These are phyloP conservation scores for Epistrophe grossulariae DNA, from an alignment of 2,888 invertebrate genomes.

Conservation along the genomic window DNA sequence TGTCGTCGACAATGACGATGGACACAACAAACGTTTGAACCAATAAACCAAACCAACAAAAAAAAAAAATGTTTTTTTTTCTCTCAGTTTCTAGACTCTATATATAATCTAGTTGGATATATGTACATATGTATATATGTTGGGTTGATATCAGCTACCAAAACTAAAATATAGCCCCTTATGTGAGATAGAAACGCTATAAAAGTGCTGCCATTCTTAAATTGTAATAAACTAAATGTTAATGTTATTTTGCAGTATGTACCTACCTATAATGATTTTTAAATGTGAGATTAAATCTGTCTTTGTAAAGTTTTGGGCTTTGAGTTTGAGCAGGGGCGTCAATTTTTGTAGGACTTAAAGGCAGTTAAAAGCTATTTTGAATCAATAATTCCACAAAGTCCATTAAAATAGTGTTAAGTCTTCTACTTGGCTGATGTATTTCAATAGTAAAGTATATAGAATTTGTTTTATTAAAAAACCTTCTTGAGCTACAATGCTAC, in stretches of 20 bases:
- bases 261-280: no score
- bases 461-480: no score
- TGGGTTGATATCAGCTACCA: conserved; percentile 12
- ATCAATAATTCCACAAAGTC: no score
- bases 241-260: background rate
- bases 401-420: no score
- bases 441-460: no score
- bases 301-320: no score
- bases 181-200: conserved; percentile 38
- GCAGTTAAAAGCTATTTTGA: no score
- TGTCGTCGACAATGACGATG: conserved; percentile 42
- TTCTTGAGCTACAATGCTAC: no score
- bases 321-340: no score
- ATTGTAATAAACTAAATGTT: background rate
- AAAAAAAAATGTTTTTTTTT: conserved; percentile 10
- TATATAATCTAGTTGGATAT: conserved; percentile 16
- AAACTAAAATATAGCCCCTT: conserved; percentile 55
- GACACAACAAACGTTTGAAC: conserved; percentile 62
- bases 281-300: no score
- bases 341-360: no score
- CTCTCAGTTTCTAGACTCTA: background rate
- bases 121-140: background rate
- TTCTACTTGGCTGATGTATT: no score
- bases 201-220: conserved; percentile 14
- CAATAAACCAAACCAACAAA: conserved; percentile 39